Base-by-base conservation (phyloP, 2,888 invertebrate species). In the Pheosia gnoma region DNA sequence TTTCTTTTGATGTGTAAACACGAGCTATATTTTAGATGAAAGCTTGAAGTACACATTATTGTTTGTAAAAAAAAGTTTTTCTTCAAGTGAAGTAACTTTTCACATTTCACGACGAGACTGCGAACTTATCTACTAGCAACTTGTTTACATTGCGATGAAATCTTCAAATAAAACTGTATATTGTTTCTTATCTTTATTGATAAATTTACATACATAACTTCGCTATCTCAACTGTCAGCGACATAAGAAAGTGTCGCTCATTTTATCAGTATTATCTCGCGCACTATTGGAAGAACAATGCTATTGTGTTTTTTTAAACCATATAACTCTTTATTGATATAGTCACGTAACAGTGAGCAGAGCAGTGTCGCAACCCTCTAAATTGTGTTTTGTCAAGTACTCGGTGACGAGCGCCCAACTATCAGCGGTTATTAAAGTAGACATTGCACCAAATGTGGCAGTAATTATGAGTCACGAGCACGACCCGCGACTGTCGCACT, bases 151-250 rank as follows among this genome's bases (percentile, higher is more conserved):
- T 79, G 78, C 82, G 74, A 82, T 85, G 83, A 85, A 88, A 89
- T 86, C 84, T 88, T 84, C 79, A 84, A 71, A 81, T 80, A 83
- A 78, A 82, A n/a, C 5, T 49, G 13, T 55, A 79, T 84, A 86
- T 83, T 87, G 85, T 87, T 81, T 79, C 86, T 91, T 93, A 93
- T 93, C 93, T 88, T 72, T 86, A 88, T 87, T 90, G 92, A 93
- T 93, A 92, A 89, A 85, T 89, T 87, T 85, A 87, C 83, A 87
- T 86, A 83, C 87, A 87, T 86, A 88, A 84, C 83, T 84, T 75
- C 74, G 78, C 76, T 89, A 89, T 92, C 90, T 88, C 60, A 77
- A 80, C 83, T 86, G 88, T 83, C 87, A 85, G 81, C 81, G 78
- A 74, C 79, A 77, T 85, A 88, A 88, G 89, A 88, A 88, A 89